Evolutionary conservation across 2,888 invertebrate genomes (phyloP), one percentile per base, ranked within the genome.

Genomic region (Rotaria socialis): DNA sequence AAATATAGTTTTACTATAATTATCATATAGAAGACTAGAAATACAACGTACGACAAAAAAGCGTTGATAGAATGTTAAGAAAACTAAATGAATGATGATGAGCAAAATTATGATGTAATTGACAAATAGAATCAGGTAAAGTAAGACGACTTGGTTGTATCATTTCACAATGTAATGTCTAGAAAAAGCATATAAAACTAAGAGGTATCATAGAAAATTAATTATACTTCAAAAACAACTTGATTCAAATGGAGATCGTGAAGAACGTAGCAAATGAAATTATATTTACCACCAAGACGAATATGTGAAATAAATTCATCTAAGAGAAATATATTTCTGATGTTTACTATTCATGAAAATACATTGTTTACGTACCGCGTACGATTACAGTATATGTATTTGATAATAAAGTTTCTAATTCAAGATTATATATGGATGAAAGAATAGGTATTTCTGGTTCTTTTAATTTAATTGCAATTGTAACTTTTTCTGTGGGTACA

Each of bases 1-100:
- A 67, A 67, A 16, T 16, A 35, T 35, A 35, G 2, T 35, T 35
- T 35, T 35, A 35, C 2, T 35, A 35, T 1, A 35, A 35, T 35
- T 35, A 35, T 35, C 35, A 35, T 35, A 35, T 35, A 35, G 35
- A 35, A 35, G 35, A 35, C 35, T 35, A 35, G 35, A 35, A 35
- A 16, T 67, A 67, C 19, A 27, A 80, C 47, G n/a, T 80, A 80
- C 80, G 80, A 80, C 80, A 80, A 14, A 80, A 80, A 47, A 80
- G 47, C 11, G 47, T 80, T 14, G 80, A 47, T 43, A 80, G 14
- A n/a, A 80, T 43, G 47, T 80, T 80, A 24, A 80, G 43, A n/a
- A 80, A 80, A 80, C 80, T 80, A 7, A 47, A 80, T 47, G 80
- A 47, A 80, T 43, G 47, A 43, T 47, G 47, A 43, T 11, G 80